Percentiles rank a stretch among this genome's conserved stretches.
These are phyloP conservation scores for Micromys minutus DNA, from an alignment of 2,113 vertebrate species.

Conservation along the genomic window DNA sequence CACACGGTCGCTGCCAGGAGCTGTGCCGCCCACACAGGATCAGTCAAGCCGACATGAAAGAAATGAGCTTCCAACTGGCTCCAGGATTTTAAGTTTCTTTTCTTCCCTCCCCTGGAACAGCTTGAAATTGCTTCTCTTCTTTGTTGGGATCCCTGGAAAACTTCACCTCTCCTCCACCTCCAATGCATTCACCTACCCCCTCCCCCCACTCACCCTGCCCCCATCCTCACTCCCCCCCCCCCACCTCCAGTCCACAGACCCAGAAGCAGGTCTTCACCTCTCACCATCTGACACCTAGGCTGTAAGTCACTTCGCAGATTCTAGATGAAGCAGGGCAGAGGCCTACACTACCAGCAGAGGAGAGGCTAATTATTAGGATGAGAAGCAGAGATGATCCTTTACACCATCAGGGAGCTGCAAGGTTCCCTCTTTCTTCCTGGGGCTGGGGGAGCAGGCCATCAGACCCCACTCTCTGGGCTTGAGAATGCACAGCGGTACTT, in stretches of 20 bases:
- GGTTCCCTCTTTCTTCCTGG: background rate
- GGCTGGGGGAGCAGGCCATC: background rate
- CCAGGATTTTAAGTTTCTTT: background rate
- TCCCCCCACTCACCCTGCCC: too few species aligned
- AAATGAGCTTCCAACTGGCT: background rate
- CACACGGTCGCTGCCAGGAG: conserved; percentile 52
- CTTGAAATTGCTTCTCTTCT: background rate
- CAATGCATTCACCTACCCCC: background rate
- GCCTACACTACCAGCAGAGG: background rate
- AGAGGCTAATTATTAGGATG: background rate
- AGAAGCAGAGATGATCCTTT: background rate
- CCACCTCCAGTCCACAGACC: background rate
- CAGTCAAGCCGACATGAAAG: background rate
- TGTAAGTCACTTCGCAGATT: background rate
- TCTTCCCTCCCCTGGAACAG: background rate
- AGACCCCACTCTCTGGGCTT: too few species aligned
- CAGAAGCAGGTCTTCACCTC: background rate
- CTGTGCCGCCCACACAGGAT: conserved; percentile 44
- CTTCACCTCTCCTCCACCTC: background rate
- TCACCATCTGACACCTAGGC: background rate
- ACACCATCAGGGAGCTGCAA: background rate
- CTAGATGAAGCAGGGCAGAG: background rate
- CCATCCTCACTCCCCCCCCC: too few species aligned
- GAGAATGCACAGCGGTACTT: background rate
- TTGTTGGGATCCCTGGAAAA: background rate